phyloP scores from a whole-genome alignment of 2,113 vertebrate genomes.

The cattle (Bos taurus) region ARS-UCD2.0 NC_037330.1:85285001-85285500 shows the following conservation, averaged over 20 bases:
- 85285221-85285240: background rate
- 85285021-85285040: background rate
- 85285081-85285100: background rate
- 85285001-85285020: background rate
- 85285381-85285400: background rate
- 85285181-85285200: background rate
- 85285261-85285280: background rate
- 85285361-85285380: background rate
- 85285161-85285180: background rate
- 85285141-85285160: background rate
- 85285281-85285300: background rate
- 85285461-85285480: background rate
- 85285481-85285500: background rate
- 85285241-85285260: constrained; percentile 15
- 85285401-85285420: background rate
- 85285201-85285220: constrained; percentile 16
- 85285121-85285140: background rate
- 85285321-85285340: background rate
- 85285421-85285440: background rate
- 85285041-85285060: background rate
- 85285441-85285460: background rate
- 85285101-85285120: background rate
- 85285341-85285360: background rate
- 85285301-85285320: background rate
- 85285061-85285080: background rate